Evolutionary conservation across 1,140 invertebrate genomes (phyloP).

Genomic region (Colletes latitarsis): DNA sequence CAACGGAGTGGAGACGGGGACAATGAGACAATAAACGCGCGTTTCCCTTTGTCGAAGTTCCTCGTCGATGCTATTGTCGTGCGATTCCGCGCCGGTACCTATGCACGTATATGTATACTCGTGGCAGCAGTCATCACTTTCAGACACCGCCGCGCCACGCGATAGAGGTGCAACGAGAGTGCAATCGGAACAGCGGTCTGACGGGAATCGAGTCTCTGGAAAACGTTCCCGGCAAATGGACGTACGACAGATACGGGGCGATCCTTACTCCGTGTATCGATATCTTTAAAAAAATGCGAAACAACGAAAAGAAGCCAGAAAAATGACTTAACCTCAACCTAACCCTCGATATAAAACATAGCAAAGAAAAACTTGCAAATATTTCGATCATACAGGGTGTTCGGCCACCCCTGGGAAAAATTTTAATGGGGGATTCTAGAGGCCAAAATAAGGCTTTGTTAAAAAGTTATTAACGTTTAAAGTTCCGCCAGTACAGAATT

Average conservation of each 20-base stretch:
- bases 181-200: neutral
- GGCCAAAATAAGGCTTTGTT: too few relatives aligned
- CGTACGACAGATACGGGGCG: neutral
- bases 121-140: conserved; percentile 6
- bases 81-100: conserved; percentile 5
- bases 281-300: too few relatives aligned
- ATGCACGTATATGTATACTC: neutral
- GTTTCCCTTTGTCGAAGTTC: conserved; percentile 58
- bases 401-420: too few relatives aligned
- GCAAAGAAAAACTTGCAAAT: too few relatives aligned
- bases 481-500: too few relatives aligned
- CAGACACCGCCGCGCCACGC: neutral
- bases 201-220: neutral
- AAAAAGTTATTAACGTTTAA: too few relatives aligned
- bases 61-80: conserved; percentile 45
- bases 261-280: too few relatives aligned
- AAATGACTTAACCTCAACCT: too few relatives aligned
- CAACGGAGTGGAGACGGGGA: conserved; percentile 43
- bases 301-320: too few relatives aligned
- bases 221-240: neutral
- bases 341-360: too few relatives aligned
- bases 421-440: too few relatives aligned
- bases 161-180: conserved; percentile 15
- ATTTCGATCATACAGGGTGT: too few relatives aligned
- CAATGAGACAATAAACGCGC: conserved; percentile 55